phyloP scores from a whole-genome alignment of 2,113 vertebrate species.

The Amphilophus citrinellus region DNA sequence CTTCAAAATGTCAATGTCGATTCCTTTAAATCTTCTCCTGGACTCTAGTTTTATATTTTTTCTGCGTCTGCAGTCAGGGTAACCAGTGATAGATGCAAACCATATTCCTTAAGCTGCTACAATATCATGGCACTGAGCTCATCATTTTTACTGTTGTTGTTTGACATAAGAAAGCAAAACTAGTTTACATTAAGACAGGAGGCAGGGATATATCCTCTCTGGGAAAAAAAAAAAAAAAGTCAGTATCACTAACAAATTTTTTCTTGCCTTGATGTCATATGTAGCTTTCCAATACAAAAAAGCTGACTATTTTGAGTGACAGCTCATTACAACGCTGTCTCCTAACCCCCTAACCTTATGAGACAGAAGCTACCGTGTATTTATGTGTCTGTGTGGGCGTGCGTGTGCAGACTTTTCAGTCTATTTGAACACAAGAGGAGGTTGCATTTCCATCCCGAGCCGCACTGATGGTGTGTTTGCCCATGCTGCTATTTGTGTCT shows the following conservation, averaged over 20 bases:
- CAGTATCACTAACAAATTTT: background rate
- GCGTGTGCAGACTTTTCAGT: background rate
- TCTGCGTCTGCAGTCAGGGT: background rate
- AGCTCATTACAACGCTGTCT: slow-evolving; percentile 61
- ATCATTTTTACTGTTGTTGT: background rate
- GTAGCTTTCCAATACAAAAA: slow-evolving; percentile 31
- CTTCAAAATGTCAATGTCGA: background rate
- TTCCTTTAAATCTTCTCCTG: slow-evolving; percentile 7
- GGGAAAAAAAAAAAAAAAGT: background rate
- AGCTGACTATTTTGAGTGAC: slow-evolving; percentile 61
- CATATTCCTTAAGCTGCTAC: background rate
- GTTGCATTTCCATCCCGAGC: slow-evolving; percentile 20
- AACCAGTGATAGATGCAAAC: background rate
- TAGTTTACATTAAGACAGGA: background rate
- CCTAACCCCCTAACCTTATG: slow-evolving; percentile 44
- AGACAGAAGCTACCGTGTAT: slow-evolving; percentile 28
- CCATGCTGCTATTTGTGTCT: slow-evolving; percentile 60
- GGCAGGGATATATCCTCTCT: background rate
- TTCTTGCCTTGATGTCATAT: background rate
- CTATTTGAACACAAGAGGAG: slow-evolving; percentile 9
- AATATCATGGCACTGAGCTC: background rate
- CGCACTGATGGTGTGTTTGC: slow-evolving; percentile 36
- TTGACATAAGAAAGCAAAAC: background rate
- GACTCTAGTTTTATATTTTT: background rate
- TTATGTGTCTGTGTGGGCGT: background rate